Conservation (phyloP, 2,113 vertebrate species). For the Diadophis punctatus region DNA sequence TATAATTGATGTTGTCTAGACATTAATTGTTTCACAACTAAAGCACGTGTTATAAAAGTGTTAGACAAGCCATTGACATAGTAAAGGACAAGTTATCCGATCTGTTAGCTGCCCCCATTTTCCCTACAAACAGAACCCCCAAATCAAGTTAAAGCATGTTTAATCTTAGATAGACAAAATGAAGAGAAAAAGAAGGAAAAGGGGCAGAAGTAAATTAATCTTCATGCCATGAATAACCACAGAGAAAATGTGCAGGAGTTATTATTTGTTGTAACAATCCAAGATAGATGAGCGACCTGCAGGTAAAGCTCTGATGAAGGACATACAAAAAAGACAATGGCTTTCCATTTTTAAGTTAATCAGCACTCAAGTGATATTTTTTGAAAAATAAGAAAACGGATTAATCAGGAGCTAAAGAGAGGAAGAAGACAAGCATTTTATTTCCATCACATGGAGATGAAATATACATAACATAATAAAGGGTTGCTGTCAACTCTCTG, state of each 20-base stretch:
- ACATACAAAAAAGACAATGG: conserved; percentile 78
- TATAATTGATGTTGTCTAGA: background rate
- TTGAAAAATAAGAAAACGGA: conserved; percentile 89
- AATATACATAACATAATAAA: conserved; percentile 85
- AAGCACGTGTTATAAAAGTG: background rate
- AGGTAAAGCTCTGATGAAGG: conserved; percentile 81
- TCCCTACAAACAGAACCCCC: background rate
- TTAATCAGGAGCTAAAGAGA: conserved; percentile 80
- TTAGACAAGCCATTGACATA: conserved; percentile 30
- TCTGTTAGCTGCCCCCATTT: conserved; percentile 4
- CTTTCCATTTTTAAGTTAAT: conserved; percentile 93
- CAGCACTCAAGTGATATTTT: conserved; percentile 82
- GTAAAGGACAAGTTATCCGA: conserved; percentile 3
- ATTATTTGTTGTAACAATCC: conserved; percentile 84
- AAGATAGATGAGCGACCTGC: conserved; percentile 81
- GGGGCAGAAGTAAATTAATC: conserved; percentile 80
- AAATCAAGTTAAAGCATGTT: conserved; percentile 65
- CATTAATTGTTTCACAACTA: background rate
- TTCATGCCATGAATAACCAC: conserved; percentile 75
- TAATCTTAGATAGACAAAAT: conserved; percentile 71
- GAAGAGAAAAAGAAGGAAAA: conserved; percentile 52
- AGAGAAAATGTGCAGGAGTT: conserved; percentile 76
- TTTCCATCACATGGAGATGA: conserved; percentile 75
- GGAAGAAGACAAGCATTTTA: conserved; percentile 74
- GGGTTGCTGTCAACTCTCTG: conserved; percentile 72